Conservation (phyloP, 2,113 vertebrate species). For the Corvus cornix region DNA sequence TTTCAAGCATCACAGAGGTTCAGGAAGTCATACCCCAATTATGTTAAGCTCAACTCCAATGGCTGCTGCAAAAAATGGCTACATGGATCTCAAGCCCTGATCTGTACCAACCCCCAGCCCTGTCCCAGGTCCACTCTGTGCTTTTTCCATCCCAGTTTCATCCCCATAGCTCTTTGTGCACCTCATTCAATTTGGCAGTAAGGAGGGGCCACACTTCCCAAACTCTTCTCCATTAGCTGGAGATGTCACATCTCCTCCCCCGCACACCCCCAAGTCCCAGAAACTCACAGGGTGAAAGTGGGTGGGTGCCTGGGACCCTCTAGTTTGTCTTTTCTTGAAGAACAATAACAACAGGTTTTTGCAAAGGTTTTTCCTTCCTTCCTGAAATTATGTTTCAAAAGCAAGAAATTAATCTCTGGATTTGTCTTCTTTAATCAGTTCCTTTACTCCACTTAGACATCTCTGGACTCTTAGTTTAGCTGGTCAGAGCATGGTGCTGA, state of each 20-base stretch:
- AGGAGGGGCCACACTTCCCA: background rate
- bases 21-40: background rate
- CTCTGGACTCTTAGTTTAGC: background rate
- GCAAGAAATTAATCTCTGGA: background rate
- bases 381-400: background rate
- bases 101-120: background rate
- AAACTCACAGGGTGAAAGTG: background rate
- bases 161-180: background rate
- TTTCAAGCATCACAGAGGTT: background rate
- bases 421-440: background rate
- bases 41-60: background rate
- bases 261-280: rapidly evolving
- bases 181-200: background rate
- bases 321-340: background rate
- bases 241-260: background rate
- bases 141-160: background rate
- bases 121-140: background rate
- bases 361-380: background rate
- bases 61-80: background rate
- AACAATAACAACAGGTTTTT: background rate
- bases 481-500: background rate
- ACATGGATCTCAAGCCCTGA: background rate
- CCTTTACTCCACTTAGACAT: background rate
- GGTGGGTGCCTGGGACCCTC: background rate
- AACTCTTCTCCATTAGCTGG: background rate